Conservation (phyloP, 2,888 invertebrate genomes). For the Bugulina stolonifera region DNA sequence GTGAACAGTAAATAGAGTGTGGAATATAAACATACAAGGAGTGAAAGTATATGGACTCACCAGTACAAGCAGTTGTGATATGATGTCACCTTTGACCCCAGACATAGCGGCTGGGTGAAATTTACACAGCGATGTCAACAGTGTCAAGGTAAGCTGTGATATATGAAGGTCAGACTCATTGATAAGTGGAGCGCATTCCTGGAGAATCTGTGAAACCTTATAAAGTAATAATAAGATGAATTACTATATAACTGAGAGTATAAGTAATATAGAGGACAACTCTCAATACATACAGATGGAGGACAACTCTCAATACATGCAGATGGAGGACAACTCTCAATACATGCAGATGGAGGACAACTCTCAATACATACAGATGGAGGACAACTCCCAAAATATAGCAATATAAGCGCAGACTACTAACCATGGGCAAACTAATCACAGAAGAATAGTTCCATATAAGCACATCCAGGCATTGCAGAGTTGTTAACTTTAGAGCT, state of each 20-base stretch:
- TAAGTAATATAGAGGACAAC: too few relatives aligned
- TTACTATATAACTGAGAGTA: too few relatives aligned
- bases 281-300: too few relatives aligned
- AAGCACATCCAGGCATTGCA: slow-evolving; percentile 81
- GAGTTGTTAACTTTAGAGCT: slow-evolving; percentile 81
- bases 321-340: too few relatives aligned
- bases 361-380: too few relatives aligned
- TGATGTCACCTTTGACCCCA: slow-evolving; percentile 40
- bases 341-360: too few relatives aligned
- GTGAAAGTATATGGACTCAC: background rate
- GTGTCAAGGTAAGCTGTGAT: slow-evolving; percentile 58
- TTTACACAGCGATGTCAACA: slow-evolving; percentile 48
- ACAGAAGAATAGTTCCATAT: slow-evolving; percentile 73
- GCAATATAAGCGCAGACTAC: background rate
- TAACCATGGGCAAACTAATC: background rate
- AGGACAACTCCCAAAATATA: too few relatives aligned
- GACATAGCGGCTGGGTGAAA: slow-evolving; percentile 44
- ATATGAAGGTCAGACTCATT: slow-evolving; percentile 93
- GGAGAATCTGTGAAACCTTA: slow-evolving; percentile 61
- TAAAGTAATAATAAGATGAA: too few relatives aligned
- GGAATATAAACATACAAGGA: too few relatives aligned
- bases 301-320: too few relatives aligned
- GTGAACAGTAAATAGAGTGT: too few relatives aligned
- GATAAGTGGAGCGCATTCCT: slow-evolving; percentile 82
- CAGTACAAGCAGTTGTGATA: slow-evolving; percentile 67